Conservation (phyloP, 2,888 invertebrate genomes). For the Agrochola lychnidis region DNA sequence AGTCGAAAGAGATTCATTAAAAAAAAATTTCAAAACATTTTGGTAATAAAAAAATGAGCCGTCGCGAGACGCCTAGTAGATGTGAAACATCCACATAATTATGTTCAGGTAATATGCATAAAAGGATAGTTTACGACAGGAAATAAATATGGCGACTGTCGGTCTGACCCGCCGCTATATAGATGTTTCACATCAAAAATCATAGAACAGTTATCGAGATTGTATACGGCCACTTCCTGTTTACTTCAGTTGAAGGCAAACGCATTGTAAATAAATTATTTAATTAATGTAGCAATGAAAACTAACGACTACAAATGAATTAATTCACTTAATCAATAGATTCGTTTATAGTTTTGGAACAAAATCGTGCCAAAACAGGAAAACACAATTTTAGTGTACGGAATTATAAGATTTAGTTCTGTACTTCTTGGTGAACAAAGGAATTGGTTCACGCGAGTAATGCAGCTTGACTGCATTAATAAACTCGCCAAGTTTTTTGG, state of each 20-base stretch:
- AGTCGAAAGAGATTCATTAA: background rate
- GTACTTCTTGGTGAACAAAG: conserved; percentile 74
- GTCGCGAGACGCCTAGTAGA: too few species aligned
- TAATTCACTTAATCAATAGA: conserved; percentile 54
- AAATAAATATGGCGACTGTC: too few species aligned
- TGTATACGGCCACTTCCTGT: conserved; percentile 36
- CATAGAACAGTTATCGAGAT: background rate
- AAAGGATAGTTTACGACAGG: too few species aligned
- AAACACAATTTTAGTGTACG: conserved; percentile 32
- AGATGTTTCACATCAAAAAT: background rate
- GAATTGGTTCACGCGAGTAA: conserved; percentile 81
- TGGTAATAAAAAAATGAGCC: too few species aligned
- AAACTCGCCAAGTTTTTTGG: conserved; percentile 85
- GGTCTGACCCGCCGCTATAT: too few species aligned
- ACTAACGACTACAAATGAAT: conserved; percentile 28
- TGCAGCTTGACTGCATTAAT: conserved; percentile 84
- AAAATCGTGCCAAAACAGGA: conserved; percentile 45
- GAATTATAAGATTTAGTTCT: conserved; percentile 70
- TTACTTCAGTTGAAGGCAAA: conserved; percentile 33
- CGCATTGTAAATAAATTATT: conserved; percentile 27
- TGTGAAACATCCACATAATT: too few species aligned
- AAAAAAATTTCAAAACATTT: too few species aligned
- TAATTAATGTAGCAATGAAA: conserved; percentile 40
- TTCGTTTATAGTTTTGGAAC: conserved; percentile 37
- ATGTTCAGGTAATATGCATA: too few species aligned